Evolutionary conservation across 2,888 invertebrate genomes (phyloP).

Genomic region (Drosophila gaucha): DNA sequence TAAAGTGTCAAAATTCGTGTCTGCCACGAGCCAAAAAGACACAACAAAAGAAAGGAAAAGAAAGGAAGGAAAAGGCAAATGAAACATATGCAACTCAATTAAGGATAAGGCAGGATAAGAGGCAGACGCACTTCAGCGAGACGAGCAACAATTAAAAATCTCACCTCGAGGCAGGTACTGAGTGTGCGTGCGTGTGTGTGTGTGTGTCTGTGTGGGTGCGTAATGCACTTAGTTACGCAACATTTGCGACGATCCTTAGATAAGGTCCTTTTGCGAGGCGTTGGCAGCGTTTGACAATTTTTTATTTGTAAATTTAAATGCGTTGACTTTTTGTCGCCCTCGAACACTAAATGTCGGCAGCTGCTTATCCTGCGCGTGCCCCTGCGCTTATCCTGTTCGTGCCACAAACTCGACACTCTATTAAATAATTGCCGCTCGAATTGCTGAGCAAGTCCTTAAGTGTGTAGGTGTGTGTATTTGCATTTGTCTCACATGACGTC

Average conservation of each 20-base stretch:
- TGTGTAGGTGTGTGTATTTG: conserved; percentile 16
- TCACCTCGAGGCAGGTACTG: conserved; percentile 44
- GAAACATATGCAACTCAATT: conserved; percentile 59
- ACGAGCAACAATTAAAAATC: conserved; percentile 74
- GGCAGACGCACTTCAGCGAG: conserved; percentile 18
- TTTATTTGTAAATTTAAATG: conserved; percentile 70
- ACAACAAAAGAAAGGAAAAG: not conserved
- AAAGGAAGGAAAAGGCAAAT: not conserved
- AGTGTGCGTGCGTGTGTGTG: conserved; percentile 1
- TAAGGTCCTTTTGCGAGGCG: conserved; percentile 49
- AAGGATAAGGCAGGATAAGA: conserved; percentile 40
- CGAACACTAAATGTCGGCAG: conserved; percentile 29
- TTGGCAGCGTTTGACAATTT: conserved; percentile 67
- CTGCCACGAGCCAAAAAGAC: conserved; percentile 14
- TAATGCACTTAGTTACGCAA: conserved; percentile 75
- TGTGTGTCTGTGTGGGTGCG: conserved; percentile 17
- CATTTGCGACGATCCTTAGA: conserved; percentile 65
- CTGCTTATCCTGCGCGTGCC: conserved; percentile 47
- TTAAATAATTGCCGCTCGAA: conserved; percentile 64
- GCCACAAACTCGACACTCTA: conserved; percentile 60
- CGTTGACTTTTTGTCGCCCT: conserved; percentile 39
- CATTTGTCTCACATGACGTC: conserved; percentile 35
- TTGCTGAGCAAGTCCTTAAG: conserved; percentile 15
- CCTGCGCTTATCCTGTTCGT: conserved; percentile 30
- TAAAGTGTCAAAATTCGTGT: conserved; percentile 65